Conservation (phyloP, 1,140 invertebrate genomes). For the Antheraea pernyi region DNA sequence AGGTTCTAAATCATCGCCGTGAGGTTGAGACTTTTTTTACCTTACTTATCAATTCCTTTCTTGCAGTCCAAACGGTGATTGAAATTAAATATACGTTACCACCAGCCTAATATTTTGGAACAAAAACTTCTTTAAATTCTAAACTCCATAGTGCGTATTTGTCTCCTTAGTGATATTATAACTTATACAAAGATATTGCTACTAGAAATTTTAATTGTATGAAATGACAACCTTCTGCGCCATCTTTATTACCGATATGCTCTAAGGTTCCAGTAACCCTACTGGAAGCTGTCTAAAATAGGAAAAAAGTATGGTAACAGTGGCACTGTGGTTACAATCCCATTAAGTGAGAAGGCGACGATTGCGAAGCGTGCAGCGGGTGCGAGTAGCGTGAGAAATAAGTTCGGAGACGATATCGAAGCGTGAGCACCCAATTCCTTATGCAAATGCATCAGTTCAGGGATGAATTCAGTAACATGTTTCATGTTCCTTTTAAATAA, state of each 20-base stretch:
- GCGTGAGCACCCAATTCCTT: slow-evolving; percentile 73
- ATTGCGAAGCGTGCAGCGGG: slow-evolving; percentile 31
- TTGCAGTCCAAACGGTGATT: no score
- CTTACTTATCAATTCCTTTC: no score
- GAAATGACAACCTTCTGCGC: neutral
- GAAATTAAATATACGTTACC: no score
- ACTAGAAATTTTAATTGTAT: neutral
- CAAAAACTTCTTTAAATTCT: no score
- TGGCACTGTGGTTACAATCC: slow-evolving; percentile 32
- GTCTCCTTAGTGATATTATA: no score
- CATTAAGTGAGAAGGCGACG: slow-evolving; percentile 40
- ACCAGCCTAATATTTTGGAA: no score
- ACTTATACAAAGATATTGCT: no score
- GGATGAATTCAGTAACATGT: slow-evolving; percentile 17
- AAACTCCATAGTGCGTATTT: no score
- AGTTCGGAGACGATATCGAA: slow-evolving; percentile 44
- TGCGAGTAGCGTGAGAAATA: slow-evolving; percentile 70
- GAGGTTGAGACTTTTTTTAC: no score
- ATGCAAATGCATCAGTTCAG: slow-evolving; percentile 65
- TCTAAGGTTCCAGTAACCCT: neutral
- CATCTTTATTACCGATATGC: neutral
- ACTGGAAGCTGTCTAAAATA: slow-evolving; percentile 3
- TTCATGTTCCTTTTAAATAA: no score
- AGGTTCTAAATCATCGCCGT: no score
- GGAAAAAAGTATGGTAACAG: slow-evolving; percentile 20